These are phyloP conservation scores for Schizopygopsis pylzovi DNA, from an alignment of 2,797 vertebrate species.

Conservation along the genomic window DNA sequence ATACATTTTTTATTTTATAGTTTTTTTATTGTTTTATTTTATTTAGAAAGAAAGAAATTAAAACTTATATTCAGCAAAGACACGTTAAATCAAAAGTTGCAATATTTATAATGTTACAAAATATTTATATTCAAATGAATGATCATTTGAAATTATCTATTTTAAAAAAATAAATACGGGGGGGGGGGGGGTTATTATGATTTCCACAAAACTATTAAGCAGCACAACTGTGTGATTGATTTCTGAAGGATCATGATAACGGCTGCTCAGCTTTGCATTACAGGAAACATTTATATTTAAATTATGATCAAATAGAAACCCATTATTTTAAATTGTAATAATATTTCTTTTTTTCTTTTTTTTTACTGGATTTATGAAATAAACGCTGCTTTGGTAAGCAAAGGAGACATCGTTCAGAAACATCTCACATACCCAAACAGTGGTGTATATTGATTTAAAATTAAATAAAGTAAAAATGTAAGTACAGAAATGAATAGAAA, in stretches of 20 bases:
- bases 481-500: neutral
- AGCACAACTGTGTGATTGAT: neutral
- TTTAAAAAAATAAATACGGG: neutral
- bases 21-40: too few species aligned
- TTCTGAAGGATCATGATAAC: neutral
- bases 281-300: neutral
- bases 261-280: neutral
- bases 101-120: neutral
- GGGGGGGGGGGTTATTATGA: too few species aligned
- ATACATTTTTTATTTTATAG: too few species aligned
- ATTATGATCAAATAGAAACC: neutral
- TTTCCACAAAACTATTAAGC: too few species aligned
- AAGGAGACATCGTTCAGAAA: neutral
- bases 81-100: neutral
- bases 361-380: neutral
- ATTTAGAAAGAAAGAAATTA: neutral
- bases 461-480: neutral
- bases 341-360: neutral
- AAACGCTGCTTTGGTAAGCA: neutral
- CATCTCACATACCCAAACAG: neutral
- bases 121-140: neutral
- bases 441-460: neutral
- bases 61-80: neutral
- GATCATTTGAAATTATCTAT: neutral
- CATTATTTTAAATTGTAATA: neutral